These are phyloP conservation scores for Chaunax sp. DNA, from an alignment of 2,797 vertebrate species.

Conservation along the genomic window DNA sequence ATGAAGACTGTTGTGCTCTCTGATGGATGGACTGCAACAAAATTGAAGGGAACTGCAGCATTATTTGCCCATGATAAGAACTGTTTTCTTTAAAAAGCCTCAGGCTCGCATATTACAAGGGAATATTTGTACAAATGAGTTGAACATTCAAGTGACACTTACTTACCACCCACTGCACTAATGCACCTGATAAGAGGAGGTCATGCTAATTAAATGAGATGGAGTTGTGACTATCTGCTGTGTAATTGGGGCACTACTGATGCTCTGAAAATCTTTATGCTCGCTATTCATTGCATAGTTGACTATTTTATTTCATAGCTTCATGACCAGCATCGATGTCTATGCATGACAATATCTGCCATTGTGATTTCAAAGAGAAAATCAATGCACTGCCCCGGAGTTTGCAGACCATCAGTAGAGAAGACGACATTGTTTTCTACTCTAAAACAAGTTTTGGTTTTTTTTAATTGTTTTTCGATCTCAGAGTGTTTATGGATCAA, in stretches of 20 bases:
- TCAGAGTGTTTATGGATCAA: no score
- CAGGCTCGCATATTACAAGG: conserved; percentile 6
- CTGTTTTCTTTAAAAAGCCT: conserved; percentile 26
- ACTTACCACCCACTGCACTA: conserved; percentile 6
- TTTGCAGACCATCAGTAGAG: neutral
- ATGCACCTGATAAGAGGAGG: conserved; percentile 15
- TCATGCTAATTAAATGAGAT: conserved; percentile 53
- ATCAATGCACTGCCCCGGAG: conserved; percentile 10
- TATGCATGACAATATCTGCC: conserved; percentile 40
- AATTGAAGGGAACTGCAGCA: conserved; percentile 16
- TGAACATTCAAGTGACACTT: conserved; percentile 26
- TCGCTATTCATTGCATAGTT: conserved; percentile 19
- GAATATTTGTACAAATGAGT: conserved; percentile 20
- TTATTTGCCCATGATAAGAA: conserved; percentile 23
- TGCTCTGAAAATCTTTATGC: conserved; percentile 54
- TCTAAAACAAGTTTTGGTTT: no score
- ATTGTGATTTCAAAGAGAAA: conserved; percentile 8
- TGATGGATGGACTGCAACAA: conserved; percentile 54
- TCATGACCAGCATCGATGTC: conserved; percentile 29
- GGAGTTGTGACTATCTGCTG: conserved; percentile 31
- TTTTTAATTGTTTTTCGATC: no score
- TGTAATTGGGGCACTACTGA: conserved; percentile 62
- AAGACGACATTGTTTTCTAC: neutral
- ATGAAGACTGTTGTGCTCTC: conserved; percentile 38
- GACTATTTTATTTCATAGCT: conserved; percentile 37